These are phyloP conservation scores for Eledona agricola DNA, from an alignment of 2,888 invertebrate genomes.

Conservation along the genomic window DNA sequence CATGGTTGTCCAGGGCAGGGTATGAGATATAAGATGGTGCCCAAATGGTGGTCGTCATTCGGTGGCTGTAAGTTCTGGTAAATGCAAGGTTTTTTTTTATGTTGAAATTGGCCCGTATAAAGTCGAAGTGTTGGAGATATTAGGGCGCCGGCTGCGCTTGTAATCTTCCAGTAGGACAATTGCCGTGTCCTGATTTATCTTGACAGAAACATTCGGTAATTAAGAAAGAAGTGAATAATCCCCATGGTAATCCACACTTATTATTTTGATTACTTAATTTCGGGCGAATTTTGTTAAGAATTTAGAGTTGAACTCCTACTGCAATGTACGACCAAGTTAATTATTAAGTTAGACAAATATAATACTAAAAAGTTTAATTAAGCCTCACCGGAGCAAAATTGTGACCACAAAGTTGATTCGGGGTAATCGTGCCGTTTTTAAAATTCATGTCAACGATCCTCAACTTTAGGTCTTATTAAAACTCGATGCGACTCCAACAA, in stretches of 20 bases:
- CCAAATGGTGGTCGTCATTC: conserved; percentile 26
- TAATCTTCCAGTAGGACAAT: conserved; percentile 37
- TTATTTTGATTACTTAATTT: conserved; percentile 16
- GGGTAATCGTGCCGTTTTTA: conserved; percentile 9
- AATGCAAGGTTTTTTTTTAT: conserved; percentile 34
- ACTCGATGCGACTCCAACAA: conserved; percentile 31
- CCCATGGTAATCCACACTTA: conserved; percentile 11
- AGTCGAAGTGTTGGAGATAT: conserved; percentile 28
- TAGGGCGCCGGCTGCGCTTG: conserved; percentile 29
- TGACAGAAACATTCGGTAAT: conserved; percentile 38
- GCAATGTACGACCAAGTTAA: conserved; percentile 8
- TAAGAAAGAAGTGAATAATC: conserved; percentile 35
- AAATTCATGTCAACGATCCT: conserved; percentile 7
- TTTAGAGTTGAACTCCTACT: background rate
- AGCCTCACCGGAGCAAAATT: conserved; percentile 8
- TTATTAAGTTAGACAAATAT: conserved; percentile 14
- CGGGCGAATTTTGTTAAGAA: background rate
- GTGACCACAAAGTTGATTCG: conserved; percentile 10
- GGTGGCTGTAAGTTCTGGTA: conserved; percentile 19
- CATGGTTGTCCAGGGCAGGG: conserved; percentile 15
- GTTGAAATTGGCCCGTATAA: conserved; percentile 24
- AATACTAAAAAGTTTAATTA: conserved; percentile 20
- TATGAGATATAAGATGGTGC: conserved; percentile 21
- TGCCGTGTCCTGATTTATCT: conserved; percentile 36
- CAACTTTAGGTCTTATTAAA: conserved; percentile 28